Conservation (phyloP, 1,140 invertebrate species). For the Drosophila bocki region DNA sequence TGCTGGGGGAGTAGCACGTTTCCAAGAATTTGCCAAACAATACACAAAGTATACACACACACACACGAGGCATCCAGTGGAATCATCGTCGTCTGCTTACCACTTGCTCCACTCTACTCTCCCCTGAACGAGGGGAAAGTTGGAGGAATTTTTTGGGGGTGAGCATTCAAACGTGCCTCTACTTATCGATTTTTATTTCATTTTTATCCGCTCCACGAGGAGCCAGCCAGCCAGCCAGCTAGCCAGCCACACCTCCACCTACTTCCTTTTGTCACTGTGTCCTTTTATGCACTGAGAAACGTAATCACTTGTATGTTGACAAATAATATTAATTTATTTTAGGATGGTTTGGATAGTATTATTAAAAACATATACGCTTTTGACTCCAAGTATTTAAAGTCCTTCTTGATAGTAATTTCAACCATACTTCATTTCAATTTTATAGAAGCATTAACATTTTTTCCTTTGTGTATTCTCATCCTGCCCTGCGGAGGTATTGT, state of each 20-base stretch:
- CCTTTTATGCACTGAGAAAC: constrained; percentile 12
- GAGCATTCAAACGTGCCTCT: constrained; percentile 72
- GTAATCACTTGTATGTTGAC: neutral
- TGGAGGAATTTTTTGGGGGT: constrained; percentile 7
- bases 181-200: constrained; percentile 83
- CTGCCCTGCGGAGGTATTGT: constrained; percentile 52
- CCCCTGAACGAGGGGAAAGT: constrained; percentile 9
- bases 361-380: too few species aligned
- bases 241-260: constrained; percentile 5
- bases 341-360: too few species aligned
- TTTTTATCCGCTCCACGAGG: constrained; percentile 73
- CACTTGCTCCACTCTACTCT: constrained; percentile 10
- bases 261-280: constrained; percentile 26
- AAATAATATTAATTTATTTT: neutral
- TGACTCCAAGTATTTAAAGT: neutral
- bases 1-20: constrained; percentile 50
- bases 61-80: constrained; percentile 32
- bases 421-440: neutral
- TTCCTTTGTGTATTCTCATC: constrained; percentile 25
- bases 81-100: constrained; percentile 35
- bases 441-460: neutral
- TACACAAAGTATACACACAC: constrained; percentile 34
- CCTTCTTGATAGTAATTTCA: neutral
- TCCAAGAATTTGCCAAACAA: constrained; percentile 68
- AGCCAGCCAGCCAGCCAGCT: constrained; percentile 29